A percentile compares a stretch with the other conserved stretches of the same genome.
Evolutionary conservation across 2,113 vertebrate genomes (phyloP).

Genomic region (Cavia aperea): DNA sequence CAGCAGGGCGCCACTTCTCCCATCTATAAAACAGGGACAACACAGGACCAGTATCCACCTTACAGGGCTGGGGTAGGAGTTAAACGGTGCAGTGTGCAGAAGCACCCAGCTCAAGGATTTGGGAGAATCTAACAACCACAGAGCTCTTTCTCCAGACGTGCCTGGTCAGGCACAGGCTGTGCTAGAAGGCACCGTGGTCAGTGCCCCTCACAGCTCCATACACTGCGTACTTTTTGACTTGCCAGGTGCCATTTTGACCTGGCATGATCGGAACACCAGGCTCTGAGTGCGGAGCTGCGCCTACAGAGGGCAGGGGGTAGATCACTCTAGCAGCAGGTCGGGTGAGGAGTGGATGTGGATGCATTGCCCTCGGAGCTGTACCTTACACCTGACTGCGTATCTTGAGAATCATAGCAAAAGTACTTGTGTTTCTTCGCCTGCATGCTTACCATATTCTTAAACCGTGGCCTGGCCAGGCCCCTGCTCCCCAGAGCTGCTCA

Average conservation of each 20-base stretch:
- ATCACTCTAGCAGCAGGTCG: neutral
- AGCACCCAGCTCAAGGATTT: neutral
- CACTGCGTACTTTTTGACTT: neutral
- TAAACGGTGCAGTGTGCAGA: neutral
- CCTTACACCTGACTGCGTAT: neutral
- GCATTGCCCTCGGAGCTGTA: fast-evolving
- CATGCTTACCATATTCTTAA: neutral
- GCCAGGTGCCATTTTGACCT: neutral
- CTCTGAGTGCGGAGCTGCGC: neutral
- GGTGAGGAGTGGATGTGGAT: neutral
- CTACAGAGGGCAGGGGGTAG: neutral
- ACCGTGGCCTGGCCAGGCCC: fast-evolving
- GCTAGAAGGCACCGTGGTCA: neutral
- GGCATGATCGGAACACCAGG: neutral
- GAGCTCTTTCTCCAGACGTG: neutral
- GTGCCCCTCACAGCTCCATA: neutral
- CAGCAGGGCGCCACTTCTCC: neutral
- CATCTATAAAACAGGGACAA: neutral
- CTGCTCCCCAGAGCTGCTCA: constrained; percentile 38
- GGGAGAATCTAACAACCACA: neutral
- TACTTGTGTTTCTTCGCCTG: neutral
- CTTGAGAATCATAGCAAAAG: neutral
- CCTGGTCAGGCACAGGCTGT: neutral
- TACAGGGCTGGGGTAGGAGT: neutral
- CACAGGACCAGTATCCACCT: neutral